Base-by-base conservation (phyloP, 2,113 vertebrate species). In the Lates calcarifer region DNA sequence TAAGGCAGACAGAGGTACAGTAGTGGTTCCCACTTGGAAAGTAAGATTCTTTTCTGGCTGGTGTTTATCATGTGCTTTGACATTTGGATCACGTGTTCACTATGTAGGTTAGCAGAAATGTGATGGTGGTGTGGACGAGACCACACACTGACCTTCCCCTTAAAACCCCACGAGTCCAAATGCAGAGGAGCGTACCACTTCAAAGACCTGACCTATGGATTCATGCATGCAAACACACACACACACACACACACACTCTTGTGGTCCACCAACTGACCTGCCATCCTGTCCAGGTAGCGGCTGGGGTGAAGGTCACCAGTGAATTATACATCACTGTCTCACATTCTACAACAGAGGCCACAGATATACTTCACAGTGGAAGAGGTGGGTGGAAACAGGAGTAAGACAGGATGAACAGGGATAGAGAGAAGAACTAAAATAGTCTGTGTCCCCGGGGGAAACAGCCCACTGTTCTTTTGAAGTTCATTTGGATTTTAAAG, bases 261-360 rank as follows among this genome's bases (percentile, higher is more conserved):
- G 57, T 12, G 26, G 70, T 57, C 60, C 68, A 76, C 41, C 58
- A 39, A 62, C 2, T 82, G 76, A 85, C 81, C 76, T 68, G 43
- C 17, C 22, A 51, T 39, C 60, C 69, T 12, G 47, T 60, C 56
- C 75, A 66, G 74, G 72, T 45, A 60, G 51, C 58, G 17, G 14
- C 55, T 53, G 14, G 39, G 74, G 78, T 79, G 61, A 90, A 90
- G 86, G 79, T 89, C 80, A 79, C 10, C 0, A 4, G 37, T 87
- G 75, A 86, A 86, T 88, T 79, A 88, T 85, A 75, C 67, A 83
- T 87, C 73, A 68, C 37, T 68, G 57, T 64, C 17, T 37, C 47
- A 66, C 56, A 22, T 45, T 56, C 26, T 51, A 10, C 18, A 51
- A 49, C 12, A 17, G 51, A 47, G 77, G 57, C 74, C 61, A 74